phyloP scores from a whole-genome alignment of 2,797 vertebrate species.

The Liasis olivaceus region DNA sequence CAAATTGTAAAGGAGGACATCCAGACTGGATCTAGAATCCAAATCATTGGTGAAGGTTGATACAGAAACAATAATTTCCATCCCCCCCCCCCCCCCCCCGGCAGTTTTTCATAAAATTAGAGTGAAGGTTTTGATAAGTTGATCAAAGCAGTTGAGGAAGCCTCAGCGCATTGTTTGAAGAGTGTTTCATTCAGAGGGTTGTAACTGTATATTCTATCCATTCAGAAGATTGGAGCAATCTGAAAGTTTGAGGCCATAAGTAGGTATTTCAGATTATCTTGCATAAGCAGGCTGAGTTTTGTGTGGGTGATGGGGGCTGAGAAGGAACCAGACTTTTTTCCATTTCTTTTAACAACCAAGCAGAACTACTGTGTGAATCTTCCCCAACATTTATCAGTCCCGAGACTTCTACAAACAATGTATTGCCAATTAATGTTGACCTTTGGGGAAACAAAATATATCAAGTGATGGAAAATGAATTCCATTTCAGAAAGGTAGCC shows the following conservation, averaged over 20 bases:
- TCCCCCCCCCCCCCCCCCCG: not conserved
- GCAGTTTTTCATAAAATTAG: not conserved
- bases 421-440: slow-evolving; percentile 74
- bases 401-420: slow-evolving; percentile 63
- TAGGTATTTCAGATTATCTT: not conserved
- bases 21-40: no score
- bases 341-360: slow-evolving; percentile 63
- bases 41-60: not conserved
- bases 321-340: slow-evolving; percentile 42
- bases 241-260: not conserved
- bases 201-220: not conserved
- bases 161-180: not conserved
- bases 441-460: slow-evolving; percentile 68
- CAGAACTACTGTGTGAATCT: slow-evolving; percentile 60
- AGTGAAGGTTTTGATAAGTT: not conserved
- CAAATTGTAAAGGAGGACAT: not conserved
- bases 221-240: not conserved
- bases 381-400: slow-evolving; percentile 62
- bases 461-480: slow-evolving; percentile 67
- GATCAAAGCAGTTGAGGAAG: not conserved
- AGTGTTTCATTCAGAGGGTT: no score
- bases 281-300: slow-evolving; percentile 32
- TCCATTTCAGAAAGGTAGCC: slow-evolving; percentile 64
- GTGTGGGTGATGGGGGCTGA: slow-evolving; percentile 45
- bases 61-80: not conserved